These are phyloP conservation scores for Epirrita christyi DNA, from an alignment of 2,888 invertebrate species.

Conservation along the genomic window DNA sequence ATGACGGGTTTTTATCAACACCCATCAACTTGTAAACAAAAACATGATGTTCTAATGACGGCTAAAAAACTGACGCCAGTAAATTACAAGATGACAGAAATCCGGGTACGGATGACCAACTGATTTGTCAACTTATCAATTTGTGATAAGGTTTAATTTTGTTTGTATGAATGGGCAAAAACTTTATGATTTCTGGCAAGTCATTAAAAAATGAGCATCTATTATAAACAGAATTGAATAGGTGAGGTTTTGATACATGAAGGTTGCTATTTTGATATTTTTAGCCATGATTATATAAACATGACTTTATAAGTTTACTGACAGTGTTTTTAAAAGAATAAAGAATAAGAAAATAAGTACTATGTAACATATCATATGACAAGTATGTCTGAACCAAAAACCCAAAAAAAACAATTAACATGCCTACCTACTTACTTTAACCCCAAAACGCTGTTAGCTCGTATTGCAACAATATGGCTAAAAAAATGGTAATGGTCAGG, in stretches of 20 bases:
- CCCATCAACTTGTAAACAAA: constrained; percentile 46
- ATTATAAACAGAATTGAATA: constrained; percentile 27
- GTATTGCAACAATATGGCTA: too few relatives aligned
- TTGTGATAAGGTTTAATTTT: constrained; percentile 25
- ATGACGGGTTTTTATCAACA: constrained; percentile 39
- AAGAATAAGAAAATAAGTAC: too few relatives aligned
- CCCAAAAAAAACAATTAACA: too few relatives aligned
- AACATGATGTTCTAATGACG: constrained; percentile 45
- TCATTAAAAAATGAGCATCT: constrained; percentile 22
- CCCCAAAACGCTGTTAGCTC: too few relatives aligned
- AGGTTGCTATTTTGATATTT: not conserved
- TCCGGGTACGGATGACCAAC: constrained; percentile 40
- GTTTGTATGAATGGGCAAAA: too few relatives aligned
- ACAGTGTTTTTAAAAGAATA: too few relatives aligned
- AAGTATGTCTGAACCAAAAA: too few relatives aligned
- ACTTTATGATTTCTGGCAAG: too few relatives aligned
- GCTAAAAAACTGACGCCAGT: constrained; percentile 43
- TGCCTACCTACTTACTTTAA: too few relatives aligned
- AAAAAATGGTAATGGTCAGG: too few relatives aligned
- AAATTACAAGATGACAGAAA: constrained; percentile 40
- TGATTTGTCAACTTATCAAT: constrained; percentile 32
- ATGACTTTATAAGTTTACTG: constrained; percentile 4
- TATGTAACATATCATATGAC: too few relatives aligned
- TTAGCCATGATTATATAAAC: not conserved
- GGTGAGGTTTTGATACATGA: constrained; percentile 18